Percentiles rank a stretch among this genome's conserved stretches.
These are phyloP conservation scores for Drosophila rhopaloa DNA, from an alignment of 1,140 invertebrate species.

Conservation along the genomic window DNA sequence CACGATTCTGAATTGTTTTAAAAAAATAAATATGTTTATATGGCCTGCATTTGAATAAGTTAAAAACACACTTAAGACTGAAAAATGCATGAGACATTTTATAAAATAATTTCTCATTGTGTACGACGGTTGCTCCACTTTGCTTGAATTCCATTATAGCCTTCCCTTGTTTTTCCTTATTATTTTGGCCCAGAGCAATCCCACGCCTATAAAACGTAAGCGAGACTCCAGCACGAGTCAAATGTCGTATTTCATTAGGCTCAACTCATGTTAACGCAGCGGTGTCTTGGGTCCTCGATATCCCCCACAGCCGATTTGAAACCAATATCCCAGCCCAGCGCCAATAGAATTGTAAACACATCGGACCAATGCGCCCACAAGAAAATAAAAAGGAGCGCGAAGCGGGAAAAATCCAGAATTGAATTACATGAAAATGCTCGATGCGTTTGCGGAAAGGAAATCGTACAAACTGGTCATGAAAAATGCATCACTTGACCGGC, in stretches of 20 bases:
- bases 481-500: conserved; percentile 71
- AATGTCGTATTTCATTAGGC: conserved; percentile 82
- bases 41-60: too few species aligned
- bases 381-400: conserved; percentile 27
- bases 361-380: conserved; percentile 50
- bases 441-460: conserved; percentile 76
- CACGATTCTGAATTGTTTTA: too few species aligned
- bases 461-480: conserved; percentile 83
- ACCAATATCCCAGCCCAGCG: conserved; percentile 26
- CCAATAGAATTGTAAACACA: conserved; percentile 81
- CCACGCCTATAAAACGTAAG: conserved; percentile 73
- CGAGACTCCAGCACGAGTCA: conserved; percentile 71
- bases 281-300: conserved; percentile 41
- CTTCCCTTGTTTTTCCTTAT: conserved; percentile 26
- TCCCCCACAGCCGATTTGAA: conserved; percentile 15
- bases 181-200: conserved; percentile 68
- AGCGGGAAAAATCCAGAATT: conserved; percentile 57
- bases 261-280: conserved; percentile 68
- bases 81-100: not conserved
- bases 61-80: not conserved
- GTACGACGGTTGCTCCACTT: conserved; percentile 8
- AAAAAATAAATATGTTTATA: too few species aligned
- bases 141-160: conserved; percentile 14
- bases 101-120: not conserved
- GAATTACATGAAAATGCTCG: conserved; percentile 80